Conservation (phyloP, 2,797 vertebrate genomes). For the Acomys russatus region DNA sequence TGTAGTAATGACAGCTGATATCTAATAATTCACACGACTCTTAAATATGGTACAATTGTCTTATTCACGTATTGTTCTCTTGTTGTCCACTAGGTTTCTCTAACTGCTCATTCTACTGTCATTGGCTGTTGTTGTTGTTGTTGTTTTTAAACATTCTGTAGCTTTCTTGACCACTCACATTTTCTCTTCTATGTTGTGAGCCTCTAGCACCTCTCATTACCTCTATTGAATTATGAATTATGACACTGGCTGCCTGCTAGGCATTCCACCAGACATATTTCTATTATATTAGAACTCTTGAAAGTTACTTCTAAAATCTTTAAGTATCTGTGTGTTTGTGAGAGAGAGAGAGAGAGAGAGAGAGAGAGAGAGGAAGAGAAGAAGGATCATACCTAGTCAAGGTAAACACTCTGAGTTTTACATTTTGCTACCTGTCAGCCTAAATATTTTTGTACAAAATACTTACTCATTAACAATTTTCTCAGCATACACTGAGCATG, state of each 20-base stretch:
- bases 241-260: neutral
- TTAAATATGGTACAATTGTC: too few species aligned
- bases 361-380: too few species aligned
- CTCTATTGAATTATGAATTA: neutral
- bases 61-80: neutral
- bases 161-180: fast-evolving
- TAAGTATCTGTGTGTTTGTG: neutral
- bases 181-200: neutral
- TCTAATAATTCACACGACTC: neutral
- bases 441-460: neutral
- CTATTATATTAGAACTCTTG: neutral
- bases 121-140: neutral
- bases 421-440: neutral
- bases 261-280: neutral
- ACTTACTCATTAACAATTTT: neutral
- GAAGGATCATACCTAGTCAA: neutral
- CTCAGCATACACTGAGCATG: neutral
- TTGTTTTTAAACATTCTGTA: neutral
- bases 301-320: neutral
- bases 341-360: too few species aligned
- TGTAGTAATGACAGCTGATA: neutral
- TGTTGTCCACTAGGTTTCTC: neutral
- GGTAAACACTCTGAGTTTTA: neutral
- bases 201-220: neutral
- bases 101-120: neutral